Base-by-base conservation (phyloP, 2,797 vertebrate genomes). In the Rhinatrema bivittatum region DNA sequence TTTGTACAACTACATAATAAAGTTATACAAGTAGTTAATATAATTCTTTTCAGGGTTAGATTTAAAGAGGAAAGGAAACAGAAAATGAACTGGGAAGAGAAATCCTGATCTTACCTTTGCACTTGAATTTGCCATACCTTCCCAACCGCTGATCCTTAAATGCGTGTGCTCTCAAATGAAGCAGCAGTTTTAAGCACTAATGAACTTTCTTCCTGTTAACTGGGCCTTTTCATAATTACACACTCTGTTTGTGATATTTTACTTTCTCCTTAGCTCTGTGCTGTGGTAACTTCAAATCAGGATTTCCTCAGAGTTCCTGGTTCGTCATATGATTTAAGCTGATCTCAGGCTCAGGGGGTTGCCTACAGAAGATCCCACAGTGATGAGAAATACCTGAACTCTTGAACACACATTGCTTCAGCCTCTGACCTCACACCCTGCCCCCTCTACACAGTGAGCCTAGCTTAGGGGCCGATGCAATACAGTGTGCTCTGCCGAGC, bases 371-470 rank as follows among this genome's bases (percentile, higher is more conserved):
- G 50, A 55, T 74, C 59, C 72, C 78, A 71, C 36, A 62, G 53
- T 38, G 50, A 70, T 85, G 76, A 84, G 73, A 89, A 87, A 86
- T 84, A 72, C 48, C 72, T 56, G 57, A 63, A 26, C 50, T 42
- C 26, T 19, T 25, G 53, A 58, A 46, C 7, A 3, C 12, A 62
- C 46, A 50, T 1, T 1, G 21, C 30, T 14, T 21, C 33, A 4
- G 13, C 2, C 29, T 14, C 10, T 30, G 28, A 17, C 16, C 13
- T 46, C 29, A 44, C 17, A 14, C 20, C 7, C 30, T 31, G 9
- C 12, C 9, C 26, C 16, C 46, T 52, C n/a, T 48, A 23, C 12
- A 26, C 32, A 40, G 26, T 31, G 25, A n/a, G n/a, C n/a, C n/a
- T n/a, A n/a, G n/a, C n/a, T n/a, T n/a, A n/a, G n/a, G n/a, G n/a